Evolutionary conservation across 2,113 vertebrate genomes (phyloP).

Genomic region (Myanophis thanlyinensis): DNA sequence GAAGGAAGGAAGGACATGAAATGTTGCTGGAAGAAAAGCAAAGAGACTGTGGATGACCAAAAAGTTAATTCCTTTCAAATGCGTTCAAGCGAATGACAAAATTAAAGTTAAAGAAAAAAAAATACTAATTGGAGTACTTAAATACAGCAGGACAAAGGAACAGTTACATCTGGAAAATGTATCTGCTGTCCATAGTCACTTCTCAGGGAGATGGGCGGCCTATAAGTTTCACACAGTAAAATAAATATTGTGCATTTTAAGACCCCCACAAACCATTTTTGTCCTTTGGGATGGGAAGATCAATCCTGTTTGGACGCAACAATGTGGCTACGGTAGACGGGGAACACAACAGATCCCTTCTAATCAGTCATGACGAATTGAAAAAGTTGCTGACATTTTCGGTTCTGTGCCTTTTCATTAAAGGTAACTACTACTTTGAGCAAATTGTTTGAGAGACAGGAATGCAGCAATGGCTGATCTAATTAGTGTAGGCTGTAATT

Average conservation of each 20-base stretch:
- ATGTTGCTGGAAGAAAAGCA: background rate
- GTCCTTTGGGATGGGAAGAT: background rate
- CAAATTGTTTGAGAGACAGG: conserved; percentile 71
- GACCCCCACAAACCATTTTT: background rate
- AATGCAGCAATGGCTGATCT: conserved; percentile 75
- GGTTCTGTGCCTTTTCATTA: conserved; percentile 56
- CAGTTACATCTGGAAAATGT: background rate
- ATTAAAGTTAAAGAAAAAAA: background rate
- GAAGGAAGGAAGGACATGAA: background rate
- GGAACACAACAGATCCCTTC: background rate
- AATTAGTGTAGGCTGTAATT: conserved; percentile 78
- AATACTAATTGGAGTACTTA: background rate
- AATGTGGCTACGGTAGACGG: background rate
- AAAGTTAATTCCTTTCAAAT: background rate
- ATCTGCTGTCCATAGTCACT: background rate
- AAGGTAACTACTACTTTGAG: conserved; percentile 71
- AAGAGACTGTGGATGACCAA: background rate
- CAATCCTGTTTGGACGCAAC: background rate
- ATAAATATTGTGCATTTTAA: background rate
- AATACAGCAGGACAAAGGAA: background rate
- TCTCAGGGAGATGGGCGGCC: too few relatives aligned
- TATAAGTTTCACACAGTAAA: background rate
- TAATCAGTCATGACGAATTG: conserved; percentile 12
- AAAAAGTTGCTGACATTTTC: conserved; percentile 61
- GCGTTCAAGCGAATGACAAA: background rate